Conservation (phyloP, 2,113 vertebrate genomes). For the Corythornis cristatus region DNA sequence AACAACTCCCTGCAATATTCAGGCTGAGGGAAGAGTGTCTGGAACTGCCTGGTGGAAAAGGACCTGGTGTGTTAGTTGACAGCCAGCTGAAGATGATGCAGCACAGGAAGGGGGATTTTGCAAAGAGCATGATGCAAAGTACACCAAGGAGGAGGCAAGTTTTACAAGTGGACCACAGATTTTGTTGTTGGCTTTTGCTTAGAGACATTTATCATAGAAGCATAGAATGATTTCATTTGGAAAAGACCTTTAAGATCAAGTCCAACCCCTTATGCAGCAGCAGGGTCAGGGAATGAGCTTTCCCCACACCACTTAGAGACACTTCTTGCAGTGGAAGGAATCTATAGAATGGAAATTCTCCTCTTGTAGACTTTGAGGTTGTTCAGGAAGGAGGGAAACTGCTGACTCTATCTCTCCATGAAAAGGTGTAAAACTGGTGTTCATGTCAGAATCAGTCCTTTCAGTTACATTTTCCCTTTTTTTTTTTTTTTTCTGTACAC, state of each 20-base stretch:
- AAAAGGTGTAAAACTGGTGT: not conserved
- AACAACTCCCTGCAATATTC: too few species aligned
- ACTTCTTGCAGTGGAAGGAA: not conserved
- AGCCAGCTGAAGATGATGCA: not conserved
- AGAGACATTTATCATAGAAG: not conserved
- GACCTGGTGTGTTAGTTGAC: too few species aligned
- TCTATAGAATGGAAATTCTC: not conserved
- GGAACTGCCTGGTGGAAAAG: too few species aligned
- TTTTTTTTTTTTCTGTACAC: not conserved
- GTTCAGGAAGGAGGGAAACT: not conserved
- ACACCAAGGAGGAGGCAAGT: not conserved
- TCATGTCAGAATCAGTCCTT: not conserved
- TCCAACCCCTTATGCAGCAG: not conserved
- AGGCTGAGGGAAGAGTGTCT: too few species aligned
- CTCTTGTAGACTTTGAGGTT: not conserved
- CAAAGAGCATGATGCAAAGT: not conserved
- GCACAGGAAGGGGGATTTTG: not conserved
- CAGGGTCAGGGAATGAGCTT: not conserved
- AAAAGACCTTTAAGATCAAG: too few species aligned
- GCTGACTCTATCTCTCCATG: not conserved
- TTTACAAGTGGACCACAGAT: not conserved
- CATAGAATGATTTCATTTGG: too few species aligned
- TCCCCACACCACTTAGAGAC: fast-evolving
- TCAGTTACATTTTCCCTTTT: not conserved
- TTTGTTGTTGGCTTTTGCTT: not conserved